Base-by-base conservation (phyloP, 2,113 vertebrate genomes). In the Hemicordylus capensis region DNA sequence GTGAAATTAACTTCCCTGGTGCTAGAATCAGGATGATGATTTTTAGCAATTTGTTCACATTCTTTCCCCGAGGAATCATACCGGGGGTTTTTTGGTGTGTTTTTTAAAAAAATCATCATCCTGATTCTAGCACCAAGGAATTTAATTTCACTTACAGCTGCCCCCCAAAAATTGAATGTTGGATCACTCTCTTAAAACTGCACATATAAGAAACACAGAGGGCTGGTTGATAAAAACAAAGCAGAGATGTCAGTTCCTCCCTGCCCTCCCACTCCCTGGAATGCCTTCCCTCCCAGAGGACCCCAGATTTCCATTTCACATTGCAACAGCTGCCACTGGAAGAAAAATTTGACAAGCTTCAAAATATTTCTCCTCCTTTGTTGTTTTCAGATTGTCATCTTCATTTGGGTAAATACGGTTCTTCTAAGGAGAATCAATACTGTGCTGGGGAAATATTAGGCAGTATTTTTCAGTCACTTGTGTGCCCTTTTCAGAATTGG, bases 401-500 rank as follows among this genome's bases (percentile, higher is more conserved):
- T 72, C 17, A 15, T 51, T 61, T 10, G 56, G 51, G 19, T 85
- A 66, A 58, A 26, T 84, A 88, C 76, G 3, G 44, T 63, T 26
- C 37, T 79, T 51, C 48, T 42, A 24, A 79, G 37, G 11, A 42
- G 83, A 91, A 84, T 70, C 75, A 75, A 26, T 37, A 66, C 48
- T 31, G 70, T n/a, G 63, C 14, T 89, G 75, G 44, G 46, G 84
- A 84, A 91, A 91, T 70, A 91, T 90, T 89, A 89, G 46, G 84
- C 88, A 74, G 39, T 42, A 84, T 84, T 91, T 91, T 79, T 85
- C 77, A 88, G 89, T 92, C 87, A 91, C 88, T 70, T 59, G 88
- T 87, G 46, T 83, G 58, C 74, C 56, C 6, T 88, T 84, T 91
- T 64, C 14, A 85, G 46, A 90, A 89, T 88, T 92, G 85, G 93